phyloP scores from a whole-genome alignment of 2,797 vertebrate species.

The Pteronotus mesoamericanus region DNA sequence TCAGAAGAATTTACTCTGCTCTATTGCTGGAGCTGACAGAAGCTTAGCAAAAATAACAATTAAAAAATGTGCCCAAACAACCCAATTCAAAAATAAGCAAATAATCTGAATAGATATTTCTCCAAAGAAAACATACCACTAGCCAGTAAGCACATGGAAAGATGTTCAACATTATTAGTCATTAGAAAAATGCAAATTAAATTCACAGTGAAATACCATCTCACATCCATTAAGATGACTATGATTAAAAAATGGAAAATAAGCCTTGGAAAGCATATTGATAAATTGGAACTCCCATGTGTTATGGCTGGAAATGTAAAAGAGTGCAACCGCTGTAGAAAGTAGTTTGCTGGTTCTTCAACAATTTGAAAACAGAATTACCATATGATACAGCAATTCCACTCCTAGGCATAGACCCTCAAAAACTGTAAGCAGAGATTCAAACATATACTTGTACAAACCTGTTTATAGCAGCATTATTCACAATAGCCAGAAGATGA shows the following conservation, averaged over 20 bases:
- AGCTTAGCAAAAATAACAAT: constrained; percentile 20
- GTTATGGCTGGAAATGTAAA: neutral
- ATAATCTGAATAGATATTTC: neutral
- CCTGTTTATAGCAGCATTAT: neutral
- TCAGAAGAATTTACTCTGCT: neutral
- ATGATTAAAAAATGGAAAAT: neutral
- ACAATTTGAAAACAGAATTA: neutral
- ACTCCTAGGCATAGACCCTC: neutral
- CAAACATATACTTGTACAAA: neutral
- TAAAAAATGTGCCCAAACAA: neutral
- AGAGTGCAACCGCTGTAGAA: neutral
- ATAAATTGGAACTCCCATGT: neutral
- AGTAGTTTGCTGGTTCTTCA: neutral
- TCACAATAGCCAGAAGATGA: neutral
- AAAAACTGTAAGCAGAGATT: neutral
- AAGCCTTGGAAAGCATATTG: neutral
- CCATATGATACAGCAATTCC: neutral
- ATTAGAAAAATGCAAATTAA: neutral
- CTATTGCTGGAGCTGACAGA: neutral
- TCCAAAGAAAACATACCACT: neutral
- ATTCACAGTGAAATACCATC: neutral
- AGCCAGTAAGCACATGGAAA: neutral
- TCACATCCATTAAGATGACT: neutral
- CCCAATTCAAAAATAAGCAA: neutral
- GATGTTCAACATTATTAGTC: neutral